These are phyloP conservation scores for Epinephelus awoara DNA, from an alignment of 2,797 vertebrate genomes.

Conservation along the genomic window DNA sequence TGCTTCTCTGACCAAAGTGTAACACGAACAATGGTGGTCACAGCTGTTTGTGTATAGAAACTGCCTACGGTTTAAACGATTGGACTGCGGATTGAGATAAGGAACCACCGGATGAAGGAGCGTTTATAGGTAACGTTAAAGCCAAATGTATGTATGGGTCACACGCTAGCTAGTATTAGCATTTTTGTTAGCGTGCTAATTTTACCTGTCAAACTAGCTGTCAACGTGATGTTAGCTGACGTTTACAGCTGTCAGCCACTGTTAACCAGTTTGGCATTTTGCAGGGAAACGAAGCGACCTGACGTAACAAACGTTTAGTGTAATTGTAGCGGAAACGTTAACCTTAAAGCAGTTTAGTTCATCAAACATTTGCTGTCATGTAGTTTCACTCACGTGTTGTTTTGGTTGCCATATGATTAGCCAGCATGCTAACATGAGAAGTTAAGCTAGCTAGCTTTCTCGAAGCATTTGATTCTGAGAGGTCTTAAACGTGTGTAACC, in stretches of 20 bases:
- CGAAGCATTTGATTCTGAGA: too few relatives aligned
- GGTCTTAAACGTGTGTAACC: neutral
- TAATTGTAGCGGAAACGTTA: neutral
- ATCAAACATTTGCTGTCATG: neutral
- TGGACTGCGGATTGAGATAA: neutral
- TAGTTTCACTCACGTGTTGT: neutral
- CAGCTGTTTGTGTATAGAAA: neutral
- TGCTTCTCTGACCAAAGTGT: neutral
- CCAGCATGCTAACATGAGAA: constrained; percentile 14
- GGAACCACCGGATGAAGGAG: neutral
- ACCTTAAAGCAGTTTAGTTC: neutral
- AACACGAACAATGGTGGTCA: neutral
- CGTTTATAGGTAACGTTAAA: constrained; percentile 44
- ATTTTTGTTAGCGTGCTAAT: constrained; percentile 1
- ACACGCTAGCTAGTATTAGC: constrained; percentile 48
- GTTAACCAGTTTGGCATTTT: neutral
- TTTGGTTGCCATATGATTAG: neutral
- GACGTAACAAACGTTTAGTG: neutral
- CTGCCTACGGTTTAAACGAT: neutral
- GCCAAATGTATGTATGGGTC: too few relatives aligned
- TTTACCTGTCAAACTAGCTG: constrained; percentile 44
- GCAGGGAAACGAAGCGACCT: accelerated
- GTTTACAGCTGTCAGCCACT: too few relatives aligned
- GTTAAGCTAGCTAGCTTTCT: neutral
- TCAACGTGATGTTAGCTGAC: neutral